Evolutionary conservation across 2,888 invertebrate genomes (phyloP), one percentile per base, ranked within the genome.

Genomic region (Drosophila diplacantha): DNA sequence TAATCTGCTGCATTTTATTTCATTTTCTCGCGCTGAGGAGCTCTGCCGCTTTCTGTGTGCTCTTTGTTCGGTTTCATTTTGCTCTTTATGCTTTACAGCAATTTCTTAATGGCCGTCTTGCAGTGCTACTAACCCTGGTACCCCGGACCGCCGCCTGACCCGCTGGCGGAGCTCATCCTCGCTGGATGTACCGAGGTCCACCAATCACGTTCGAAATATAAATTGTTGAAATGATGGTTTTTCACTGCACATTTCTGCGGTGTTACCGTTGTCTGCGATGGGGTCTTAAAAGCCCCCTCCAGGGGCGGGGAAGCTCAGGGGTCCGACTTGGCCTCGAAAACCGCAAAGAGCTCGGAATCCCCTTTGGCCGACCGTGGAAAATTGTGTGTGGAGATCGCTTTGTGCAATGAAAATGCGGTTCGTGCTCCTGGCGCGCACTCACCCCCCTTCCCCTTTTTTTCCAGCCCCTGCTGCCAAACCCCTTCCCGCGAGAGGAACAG

Each of bases 191-290:
- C 31, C 59, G 62, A 69, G 70, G 71, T 76, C 79, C 72, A 77
- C 81, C 85, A 85, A 85, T 85, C 86, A 86, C 86, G 86, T 86
- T 86, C 86, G 85, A 85, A 86, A 85, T 87, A 87, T 87, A 87
- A 87, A 87, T 87, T 87, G 87, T 87, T 84, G 81, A 87, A 87
- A 87, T 87, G 87, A 87, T 87, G 85, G 85, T 85, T 85, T 80
- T 81, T 75, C 69, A 59, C 69, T 65, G 74, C 70, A 72, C 71
- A 68, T 72, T 71, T 72, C 44, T 61, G 69, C 68, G 57, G 68
- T 56, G 68, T 71, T 64, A 64, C 69, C 72, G 56, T 65, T 70
- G 64, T 34, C 29, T 38, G 49, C 22, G 50, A 52, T 52, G 56
- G 37, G 47, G 58, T 57, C 43, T 57, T 39, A 43, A 49, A 32